Evolutionary conservation across 2,797 vertebrate genomes (phyloP).

Genomic region (Esox lucius): DNA sequence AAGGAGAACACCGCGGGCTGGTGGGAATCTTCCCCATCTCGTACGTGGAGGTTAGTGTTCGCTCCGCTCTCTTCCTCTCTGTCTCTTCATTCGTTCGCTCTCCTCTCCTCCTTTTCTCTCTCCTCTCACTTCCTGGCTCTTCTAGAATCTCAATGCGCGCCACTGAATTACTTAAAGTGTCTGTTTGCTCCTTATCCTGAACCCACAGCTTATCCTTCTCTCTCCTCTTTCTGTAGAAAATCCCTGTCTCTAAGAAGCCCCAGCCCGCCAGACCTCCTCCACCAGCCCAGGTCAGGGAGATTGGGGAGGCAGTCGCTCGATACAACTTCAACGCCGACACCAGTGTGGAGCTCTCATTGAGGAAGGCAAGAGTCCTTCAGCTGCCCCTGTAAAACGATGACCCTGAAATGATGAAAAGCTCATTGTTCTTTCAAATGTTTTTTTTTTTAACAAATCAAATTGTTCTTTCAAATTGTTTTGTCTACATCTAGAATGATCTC

Average conservation of each 20-base stretch:
- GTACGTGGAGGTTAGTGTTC: slow-evolving; percentile 80
- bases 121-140: not conserved
- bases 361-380: slow-evolving; percentile 75
- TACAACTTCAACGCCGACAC: slow-evolving; percentile 89
- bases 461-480: not conserved
- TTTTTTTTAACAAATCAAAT: too few relatives aligned
- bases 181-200: not conserved
- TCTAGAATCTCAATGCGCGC: not conserved
- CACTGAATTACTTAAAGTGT: not conserved
- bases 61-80: not conserved
- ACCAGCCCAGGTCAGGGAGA: slow-evolving; percentile 80
- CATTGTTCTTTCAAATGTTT: too few relatives aligned
- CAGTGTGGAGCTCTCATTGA: slow-evolving; percentile 84
- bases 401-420: not conserved
- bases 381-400: not conserved
- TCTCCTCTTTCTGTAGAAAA: slow-evolving; percentile 70
- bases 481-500: not conserved
- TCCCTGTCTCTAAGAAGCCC: slow-evolving; percentile 75
- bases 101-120: not conserved
- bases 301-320: slow-evolving; percentile 86
- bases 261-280: slow-evolving; percentile 84
- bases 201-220: not conserved
- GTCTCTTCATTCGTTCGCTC: not conserved
- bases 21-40: slow-evolving; percentile 87
- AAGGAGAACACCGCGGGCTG: slow-evolving; percentile 81